These are phyloP conservation scores for Schizothorax lantsangensis DNA, from an alignment of 2,797 vertebrate genomes.

Conservation along the genomic window DNA sequence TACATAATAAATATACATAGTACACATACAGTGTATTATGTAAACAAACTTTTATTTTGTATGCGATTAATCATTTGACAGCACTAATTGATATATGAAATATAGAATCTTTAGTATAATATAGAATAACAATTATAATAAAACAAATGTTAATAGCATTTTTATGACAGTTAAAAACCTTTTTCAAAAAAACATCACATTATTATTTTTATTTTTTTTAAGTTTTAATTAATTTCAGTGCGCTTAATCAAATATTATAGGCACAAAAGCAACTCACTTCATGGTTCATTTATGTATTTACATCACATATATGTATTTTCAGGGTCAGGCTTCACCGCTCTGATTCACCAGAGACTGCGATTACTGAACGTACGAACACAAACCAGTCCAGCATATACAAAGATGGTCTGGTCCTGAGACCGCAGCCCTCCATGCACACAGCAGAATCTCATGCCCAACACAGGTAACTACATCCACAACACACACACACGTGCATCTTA, in stretches of 20 bases:
- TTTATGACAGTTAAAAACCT: too few relatives aligned
- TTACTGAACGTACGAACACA: slow-evolving; percentile 61
- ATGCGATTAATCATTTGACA: too few relatives aligned
- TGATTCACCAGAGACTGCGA: slow-evolving; percentile 69
- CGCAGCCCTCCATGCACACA: slow-evolving; percentile 38
- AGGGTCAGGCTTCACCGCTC: slow-evolving; percentile 67
- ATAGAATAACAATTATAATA: too few relatives aligned
- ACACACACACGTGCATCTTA: neutral
- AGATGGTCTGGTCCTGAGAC: slow-evolving; percentile 59
- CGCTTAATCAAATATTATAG: neutral
- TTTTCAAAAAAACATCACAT: too few relatives aligned
- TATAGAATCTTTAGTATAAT: too few relatives aligned
- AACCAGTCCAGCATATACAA: slow-evolving; percentile 59
- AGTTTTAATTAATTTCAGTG: neutral
- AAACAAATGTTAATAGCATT: too few relatives aligned
- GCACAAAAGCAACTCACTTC: neutral
- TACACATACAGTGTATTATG: too few relatives aligned
- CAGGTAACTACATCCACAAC: slow-evolving; percentile 36
- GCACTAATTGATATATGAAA: too few relatives aligned
- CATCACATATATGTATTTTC: slow-evolving; percentile 8
- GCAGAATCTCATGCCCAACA: neutral
- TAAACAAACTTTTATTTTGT: too few relatives aligned
- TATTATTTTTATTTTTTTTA: too few relatives aligned
- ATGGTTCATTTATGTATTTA: neutral
- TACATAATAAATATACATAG: too few relatives aligned